Percentiles rank a stretch among this genome's conserved stretches.
Evolutionary conservation across 2,888 invertebrate species (phyloP).

Genomic region (Amphiduros pacificus): DNA sequence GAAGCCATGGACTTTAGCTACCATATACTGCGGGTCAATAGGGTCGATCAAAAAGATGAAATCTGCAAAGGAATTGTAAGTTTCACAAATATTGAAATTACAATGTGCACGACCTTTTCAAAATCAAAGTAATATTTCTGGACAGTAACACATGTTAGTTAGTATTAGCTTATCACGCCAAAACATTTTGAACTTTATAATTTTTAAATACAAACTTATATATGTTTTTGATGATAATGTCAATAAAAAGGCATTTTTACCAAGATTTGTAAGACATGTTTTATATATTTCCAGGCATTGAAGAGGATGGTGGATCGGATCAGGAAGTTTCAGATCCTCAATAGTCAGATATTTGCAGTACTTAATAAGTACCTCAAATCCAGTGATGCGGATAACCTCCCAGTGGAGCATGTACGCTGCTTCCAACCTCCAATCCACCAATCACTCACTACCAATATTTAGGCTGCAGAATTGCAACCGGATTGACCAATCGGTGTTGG

Average conservation of each 20-base stretch:
- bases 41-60: slow-evolving; percentile 95
- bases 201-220: too few species aligned
- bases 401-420: slow-evolving; percentile 94
- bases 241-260: too few species aligned
- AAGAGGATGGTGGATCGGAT: slow-evolving; percentile 98
- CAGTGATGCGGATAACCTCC: slow-evolving; percentile 72
- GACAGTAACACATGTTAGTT: too few species aligned
- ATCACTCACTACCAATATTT: slow-evolving; percentile 28
- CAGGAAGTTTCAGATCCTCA: slow-evolving; percentile 94
- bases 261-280: too few species aligned
- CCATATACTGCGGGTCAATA: slow-evolving; percentile 91
- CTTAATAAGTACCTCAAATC: slow-evolving; percentile 88
- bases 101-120: background rate
- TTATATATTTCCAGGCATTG: slow-evolving; percentile 70
- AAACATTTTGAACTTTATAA: too few species aligned
- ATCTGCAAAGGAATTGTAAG: slow-evolving; percentile 92
- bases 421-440: slow-evolving; percentile 85
- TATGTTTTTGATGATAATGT: too few species aligned
- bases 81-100: too few species aligned
- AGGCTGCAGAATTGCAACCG: background rate
- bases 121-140: background rate
- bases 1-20: slow-evolving; percentile 98
- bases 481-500: too few species aligned
- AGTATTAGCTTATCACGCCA: too few species aligned
- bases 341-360: slow-evolving; percentile 96